Evolutionary conservation across 37 sponge, comb jelly and placozoan species (phyloP).

Genomic region (Tethya wilhelma): DNA sequence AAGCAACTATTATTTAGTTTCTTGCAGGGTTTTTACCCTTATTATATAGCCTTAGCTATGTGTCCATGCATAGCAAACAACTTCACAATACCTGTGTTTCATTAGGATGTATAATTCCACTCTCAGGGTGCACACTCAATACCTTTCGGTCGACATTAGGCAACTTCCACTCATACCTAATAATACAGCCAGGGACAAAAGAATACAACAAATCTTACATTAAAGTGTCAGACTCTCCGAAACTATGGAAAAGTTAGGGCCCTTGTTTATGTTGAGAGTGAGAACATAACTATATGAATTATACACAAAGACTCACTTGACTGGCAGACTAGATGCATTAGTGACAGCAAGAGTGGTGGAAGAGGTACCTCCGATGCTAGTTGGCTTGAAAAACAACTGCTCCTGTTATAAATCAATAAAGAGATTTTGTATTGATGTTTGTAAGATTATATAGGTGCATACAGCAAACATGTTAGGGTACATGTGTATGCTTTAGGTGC

Average conservation of each 20-base stretch:
- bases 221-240: no score
- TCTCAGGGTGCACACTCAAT: constrained; percentile 35
- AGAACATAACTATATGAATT: no score
- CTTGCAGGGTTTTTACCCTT: no score
- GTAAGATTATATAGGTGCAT: background rate
- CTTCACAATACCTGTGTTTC: constrained; percentile 75
- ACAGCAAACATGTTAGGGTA: background rate
- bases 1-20: no score
- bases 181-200: background rate
- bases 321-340: constrained; percentile 69
- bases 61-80: no score
- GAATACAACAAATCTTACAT: background rate
- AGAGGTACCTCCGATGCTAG: constrained; percentile 66
- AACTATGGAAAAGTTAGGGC: no score
- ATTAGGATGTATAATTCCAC: constrained; percentile 60
- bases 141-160: background rate
- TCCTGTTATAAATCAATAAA: constrained; percentile 34
- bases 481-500: background rate
- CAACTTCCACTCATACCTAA: constrained; percentile 62
- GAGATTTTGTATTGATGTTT: background rate
- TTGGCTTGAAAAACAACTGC: constrained; percentile 80
- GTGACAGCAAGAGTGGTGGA: constrained; percentile 28
- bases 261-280: no score
- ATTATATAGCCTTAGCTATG: no score
- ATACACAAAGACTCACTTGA: constrained; percentile 9